Percentiles rank a stretch among this genome's conserved stretches.
Evolutionary conservation across 2,888 invertebrate genomes (phyloP).

Genomic region (Scaptomyza caliginosa): DNA sequence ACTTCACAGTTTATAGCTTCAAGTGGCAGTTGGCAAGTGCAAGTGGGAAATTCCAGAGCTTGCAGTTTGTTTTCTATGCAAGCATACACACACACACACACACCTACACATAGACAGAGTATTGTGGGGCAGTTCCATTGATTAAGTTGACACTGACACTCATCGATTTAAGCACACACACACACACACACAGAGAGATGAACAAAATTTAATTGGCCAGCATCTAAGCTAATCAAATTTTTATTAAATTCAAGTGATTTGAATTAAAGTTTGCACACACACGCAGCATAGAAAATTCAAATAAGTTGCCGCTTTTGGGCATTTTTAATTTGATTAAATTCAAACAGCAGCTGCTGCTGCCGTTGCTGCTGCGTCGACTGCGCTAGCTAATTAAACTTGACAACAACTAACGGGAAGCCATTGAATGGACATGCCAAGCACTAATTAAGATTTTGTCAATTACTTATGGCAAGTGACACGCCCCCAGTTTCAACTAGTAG

Average conservation of each 20-base stretch:
- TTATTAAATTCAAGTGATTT: conserved; percentile 50
- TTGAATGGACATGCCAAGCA: conserved; percentile 77
- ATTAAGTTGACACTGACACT: conserved; percentile 53
- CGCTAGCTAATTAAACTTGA: conserved; percentile 70
- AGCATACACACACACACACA: conserved; percentile 26
- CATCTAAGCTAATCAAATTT: conserved; percentile 50
- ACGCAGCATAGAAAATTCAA: background rate
- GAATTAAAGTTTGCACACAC: conserved; percentile 21
- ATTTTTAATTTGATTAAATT: conserved; percentile 77
- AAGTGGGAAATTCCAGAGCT: conserved; percentile 73
- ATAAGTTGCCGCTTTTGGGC: conserved; percentile 16
- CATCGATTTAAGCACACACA: conserved; percentile 2
- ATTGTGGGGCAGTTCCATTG: conserved; percentile 31
- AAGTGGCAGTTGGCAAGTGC: conserved; percentile 76
- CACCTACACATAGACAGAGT: conserved; percentile 16
- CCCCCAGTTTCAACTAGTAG: conserved; percentile 29
- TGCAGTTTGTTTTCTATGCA: conserved; percentile 72
- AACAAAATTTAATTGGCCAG: conserved; percentile 37
- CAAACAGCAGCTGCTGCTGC: conserved; percentile 38
- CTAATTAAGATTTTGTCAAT: conserved; percentile 81
- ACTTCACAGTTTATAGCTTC: conserved; percentile 76
- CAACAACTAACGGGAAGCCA: conserved; percentile 70
- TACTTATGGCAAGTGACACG: conserved; percentile 71
- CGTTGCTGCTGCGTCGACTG: conserved; percentile 24
- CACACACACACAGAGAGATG: background rate